Percentiles rank a stretch among this genome's conserved stretches.
Conservation (phyloP, 2,797 vertebrate genomes). For the Anisognathus igniventris region DNA sequence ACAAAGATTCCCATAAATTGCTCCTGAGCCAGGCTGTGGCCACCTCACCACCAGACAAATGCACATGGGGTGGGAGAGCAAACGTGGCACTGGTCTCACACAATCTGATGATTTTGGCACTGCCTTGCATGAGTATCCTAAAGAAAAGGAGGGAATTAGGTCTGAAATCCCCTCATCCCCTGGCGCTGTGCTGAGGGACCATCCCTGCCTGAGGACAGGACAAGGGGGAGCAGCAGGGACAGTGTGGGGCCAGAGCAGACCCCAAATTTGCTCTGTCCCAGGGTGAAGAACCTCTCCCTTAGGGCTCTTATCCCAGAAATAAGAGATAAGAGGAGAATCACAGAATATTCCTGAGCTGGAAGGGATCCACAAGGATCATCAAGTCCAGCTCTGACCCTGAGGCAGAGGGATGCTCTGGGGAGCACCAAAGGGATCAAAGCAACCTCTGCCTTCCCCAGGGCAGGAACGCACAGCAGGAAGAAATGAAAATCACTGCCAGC, state of each 20-base stretch:
- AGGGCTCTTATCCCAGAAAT: background rate
- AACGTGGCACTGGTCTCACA: background rate
- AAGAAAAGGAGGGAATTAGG: background rate
- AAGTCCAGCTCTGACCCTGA: background rate
- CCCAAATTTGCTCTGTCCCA: background rate
- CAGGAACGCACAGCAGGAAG: background rate
- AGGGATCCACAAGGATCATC: background rate
- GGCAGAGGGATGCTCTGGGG: background rate
- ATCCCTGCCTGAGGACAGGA: background rate
- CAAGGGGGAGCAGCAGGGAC: background rate
- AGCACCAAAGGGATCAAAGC: background rate
- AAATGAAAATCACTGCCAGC: background rate
- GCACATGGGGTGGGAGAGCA: background rate
- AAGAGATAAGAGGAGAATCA: background rate
- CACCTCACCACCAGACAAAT: background rate
- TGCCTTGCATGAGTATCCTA: background rate
- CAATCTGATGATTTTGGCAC: background rate
- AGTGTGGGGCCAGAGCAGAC: rapidly evolving
- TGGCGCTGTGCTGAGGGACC: background rate
- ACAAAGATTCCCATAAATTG: background rate
- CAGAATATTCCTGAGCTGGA: background rate
- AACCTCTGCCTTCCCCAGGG: background rate
- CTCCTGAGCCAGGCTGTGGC: background rate
- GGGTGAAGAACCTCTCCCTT: background rate
- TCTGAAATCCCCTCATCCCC: rapidly evolving